Conservation (phyloP, 2,113 vertebrate species). For the Progne subis region DNA sequence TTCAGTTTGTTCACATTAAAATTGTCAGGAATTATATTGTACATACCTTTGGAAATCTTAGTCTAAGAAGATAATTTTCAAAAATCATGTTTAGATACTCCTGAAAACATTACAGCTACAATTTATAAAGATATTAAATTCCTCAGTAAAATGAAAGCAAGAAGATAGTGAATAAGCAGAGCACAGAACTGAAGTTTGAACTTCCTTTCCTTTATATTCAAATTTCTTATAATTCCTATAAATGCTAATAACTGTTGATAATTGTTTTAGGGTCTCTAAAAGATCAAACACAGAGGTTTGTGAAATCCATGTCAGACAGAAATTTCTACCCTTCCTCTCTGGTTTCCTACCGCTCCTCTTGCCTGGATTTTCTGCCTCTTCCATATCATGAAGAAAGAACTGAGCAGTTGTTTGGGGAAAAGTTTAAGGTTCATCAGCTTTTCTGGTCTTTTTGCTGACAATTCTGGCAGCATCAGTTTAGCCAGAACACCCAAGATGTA, state of each 20-base stretch:
- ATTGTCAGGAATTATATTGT: background rate
- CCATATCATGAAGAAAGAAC: background rate
- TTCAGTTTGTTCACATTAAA: background rate
- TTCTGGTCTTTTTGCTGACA: constrained; percentile 48
- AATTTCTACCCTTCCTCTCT: background rate
- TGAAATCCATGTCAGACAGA: background rate
- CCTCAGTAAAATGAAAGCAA: background rate
- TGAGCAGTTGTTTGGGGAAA: constrained; percentile 8
- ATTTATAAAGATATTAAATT: background rate
- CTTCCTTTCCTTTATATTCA: background rate
- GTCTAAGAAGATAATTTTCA: background rate
- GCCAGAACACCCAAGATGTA: constrained; percentile 59
- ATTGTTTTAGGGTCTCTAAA: background rate
- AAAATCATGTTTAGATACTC: background rate
- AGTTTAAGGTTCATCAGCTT: constrained; percentile 45
- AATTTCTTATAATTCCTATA: background rate
- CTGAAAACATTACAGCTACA: background rate
- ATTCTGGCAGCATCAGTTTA: constrained; percentile 28
- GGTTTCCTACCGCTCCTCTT: background rate
- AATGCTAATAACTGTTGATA: background rate
- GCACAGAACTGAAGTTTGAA: background rate
- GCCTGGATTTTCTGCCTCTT: background rate
- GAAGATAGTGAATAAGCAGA: background rate
- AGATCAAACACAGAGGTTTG: background rate
- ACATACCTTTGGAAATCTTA: background rate